Percentiles rank a stretch among this genome's conserved stretches.
These are phyloP conservation scores for Portunus trituberculatus DNA, from an alignment of 1,140 invertebrate genomes.

Conservation along the genomic window DNA sequence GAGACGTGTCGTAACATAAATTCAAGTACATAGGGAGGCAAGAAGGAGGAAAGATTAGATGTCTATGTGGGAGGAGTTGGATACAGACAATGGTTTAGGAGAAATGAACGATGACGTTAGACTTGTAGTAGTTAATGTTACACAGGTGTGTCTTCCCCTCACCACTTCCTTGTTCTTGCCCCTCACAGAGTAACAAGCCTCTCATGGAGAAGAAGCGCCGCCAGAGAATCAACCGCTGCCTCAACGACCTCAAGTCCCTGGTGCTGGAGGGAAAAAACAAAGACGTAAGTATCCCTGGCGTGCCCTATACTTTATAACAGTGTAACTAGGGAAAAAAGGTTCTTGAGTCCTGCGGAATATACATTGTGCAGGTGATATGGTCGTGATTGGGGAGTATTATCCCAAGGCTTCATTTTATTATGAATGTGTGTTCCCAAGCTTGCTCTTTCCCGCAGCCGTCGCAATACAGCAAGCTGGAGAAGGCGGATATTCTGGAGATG, in stretches of 20 bases:
- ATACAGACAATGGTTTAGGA: too few species aligned
- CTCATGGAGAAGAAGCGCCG: conserved; percentile 82
- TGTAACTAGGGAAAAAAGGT: conserved; percentile 97
- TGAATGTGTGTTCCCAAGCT: background rate
- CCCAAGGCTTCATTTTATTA: background rate
- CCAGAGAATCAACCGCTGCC: conserved; percentile 95
- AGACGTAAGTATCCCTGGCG: conserved; percentile 82
- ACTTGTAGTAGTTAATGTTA: background rate
- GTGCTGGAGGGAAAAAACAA: conserved; percentile 79
- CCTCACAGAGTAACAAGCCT: conserved; percentile 69
- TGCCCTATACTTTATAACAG: conserved; percentile 85
- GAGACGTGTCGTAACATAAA: background rate
- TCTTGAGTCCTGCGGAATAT: background rate
- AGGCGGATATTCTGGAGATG: conserved; percentile 72
- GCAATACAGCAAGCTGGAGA: conserved; percentile 66
- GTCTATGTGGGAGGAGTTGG: too few species aligned
- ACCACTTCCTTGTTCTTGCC: background rate
- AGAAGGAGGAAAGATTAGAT: too few species aligned
- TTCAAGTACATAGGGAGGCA: too few species aligned
- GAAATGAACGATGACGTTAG: background rate
- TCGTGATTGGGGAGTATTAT: background rate
- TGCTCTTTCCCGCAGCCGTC: conserved; percentile 42
- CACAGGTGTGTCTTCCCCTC: background rate
- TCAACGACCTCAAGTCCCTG: conserved; percentile 92
- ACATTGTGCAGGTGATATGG: background rate